phyloP scores from a whole-genome alignment of 2,797 vertebrate genomes.

The Sarcoramphus papa region DNA sequence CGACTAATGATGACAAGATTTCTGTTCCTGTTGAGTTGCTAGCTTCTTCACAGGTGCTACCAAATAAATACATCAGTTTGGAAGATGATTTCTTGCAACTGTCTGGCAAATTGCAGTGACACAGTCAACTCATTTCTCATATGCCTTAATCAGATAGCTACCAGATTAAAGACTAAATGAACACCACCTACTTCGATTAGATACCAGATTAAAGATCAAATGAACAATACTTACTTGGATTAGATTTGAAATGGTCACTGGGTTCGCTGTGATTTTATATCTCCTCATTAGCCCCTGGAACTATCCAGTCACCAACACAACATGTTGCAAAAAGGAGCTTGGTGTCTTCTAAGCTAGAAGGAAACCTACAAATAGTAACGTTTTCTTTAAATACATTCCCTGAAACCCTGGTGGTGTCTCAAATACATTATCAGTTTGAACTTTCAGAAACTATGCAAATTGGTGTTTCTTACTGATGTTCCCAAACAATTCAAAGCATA shows the following conservation, averaged over 20 bases:
- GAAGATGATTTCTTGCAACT: slow-evolving; percentile 18
- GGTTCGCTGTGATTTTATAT: background rate
- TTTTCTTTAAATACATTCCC: background rate
- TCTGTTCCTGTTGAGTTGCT: background rate
- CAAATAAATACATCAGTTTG: background rate
- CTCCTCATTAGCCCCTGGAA: background rate
- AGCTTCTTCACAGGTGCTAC: background rate
- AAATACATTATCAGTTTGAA: background rate
- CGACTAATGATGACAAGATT: slow-evolving; percentile 1
- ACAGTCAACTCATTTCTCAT: background rate
- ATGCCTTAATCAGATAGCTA: background rate
- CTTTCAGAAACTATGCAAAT: background rate
- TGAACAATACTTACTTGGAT: background rate
- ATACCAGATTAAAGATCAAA: background rate
- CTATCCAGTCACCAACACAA: background rate
- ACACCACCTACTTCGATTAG: background rate
- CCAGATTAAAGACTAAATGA: background rate
- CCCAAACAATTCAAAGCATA: background rate
- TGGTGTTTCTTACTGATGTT: background rate
- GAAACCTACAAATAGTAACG: background rate
- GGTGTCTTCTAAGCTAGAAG: background rate
- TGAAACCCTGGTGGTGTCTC: background rate
- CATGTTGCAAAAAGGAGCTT: background rate
- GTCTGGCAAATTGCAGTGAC: background rate
- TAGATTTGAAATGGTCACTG: background rate